phyloP scores from a whole-genome alignment of 2,113 vertebrate species.

The Callorhinus ursinus region DNA sequence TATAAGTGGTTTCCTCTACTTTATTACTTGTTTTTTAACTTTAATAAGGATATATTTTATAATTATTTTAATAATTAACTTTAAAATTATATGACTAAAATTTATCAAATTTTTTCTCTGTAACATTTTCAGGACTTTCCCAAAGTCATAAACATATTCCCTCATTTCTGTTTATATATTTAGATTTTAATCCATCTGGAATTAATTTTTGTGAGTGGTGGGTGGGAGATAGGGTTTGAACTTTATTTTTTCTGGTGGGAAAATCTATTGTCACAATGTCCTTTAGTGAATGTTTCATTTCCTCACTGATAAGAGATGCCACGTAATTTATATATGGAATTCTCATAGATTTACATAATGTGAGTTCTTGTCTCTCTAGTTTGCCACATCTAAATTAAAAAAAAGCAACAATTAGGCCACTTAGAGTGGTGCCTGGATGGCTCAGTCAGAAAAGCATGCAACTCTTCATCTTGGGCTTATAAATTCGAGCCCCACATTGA shows the following conservation, averaged over 20 bases:
- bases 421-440: neutral
- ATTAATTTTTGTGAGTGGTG: neutral
- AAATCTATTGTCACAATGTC: neutral
- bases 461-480: neutral
- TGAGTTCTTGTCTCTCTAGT: neutral
- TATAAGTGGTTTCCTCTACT: neutral
- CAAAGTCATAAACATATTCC: neutral
- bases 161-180: neutral
- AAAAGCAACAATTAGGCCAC: neutral
- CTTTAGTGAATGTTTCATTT: neutral
- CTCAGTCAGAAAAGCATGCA: neutral
- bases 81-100: neutral
- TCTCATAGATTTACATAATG: neutral
- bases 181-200: slow-evolving; percentile 25
- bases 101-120: neutral
- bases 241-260: neutral
- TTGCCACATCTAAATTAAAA: neutral
- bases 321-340: neutral
- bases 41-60: slow-evolving; percentile 5
- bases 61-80: slow-evolving; percentile 20
- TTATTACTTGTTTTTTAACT: neutral
- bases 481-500: neutral
- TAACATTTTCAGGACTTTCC: neutral
- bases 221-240: neutral
- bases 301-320: neutral